Evolutionary conservation across 1,140 invertebrate species (phyloP).

Genomic region (Parasteatoda tepidariorum): DNA sequence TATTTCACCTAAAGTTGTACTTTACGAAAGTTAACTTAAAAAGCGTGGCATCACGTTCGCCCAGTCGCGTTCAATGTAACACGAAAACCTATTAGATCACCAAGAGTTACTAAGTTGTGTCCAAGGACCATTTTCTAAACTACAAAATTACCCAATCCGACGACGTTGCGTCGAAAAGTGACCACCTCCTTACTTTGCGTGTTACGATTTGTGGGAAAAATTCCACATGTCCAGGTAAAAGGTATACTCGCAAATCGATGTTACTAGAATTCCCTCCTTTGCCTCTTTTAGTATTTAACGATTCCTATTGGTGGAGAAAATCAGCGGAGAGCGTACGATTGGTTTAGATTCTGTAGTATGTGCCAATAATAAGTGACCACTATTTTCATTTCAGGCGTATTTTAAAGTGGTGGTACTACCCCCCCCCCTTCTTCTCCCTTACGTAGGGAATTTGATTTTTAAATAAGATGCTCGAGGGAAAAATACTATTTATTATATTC

Average conservation of each 20-base stretch:
- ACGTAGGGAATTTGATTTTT: neutral
- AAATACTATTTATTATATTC: neutral
- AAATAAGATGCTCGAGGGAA: neutral
- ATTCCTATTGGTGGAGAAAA: neutral
- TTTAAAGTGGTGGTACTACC: neutral
- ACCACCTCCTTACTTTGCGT: conserved; percentile 14
- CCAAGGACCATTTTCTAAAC: neutral
- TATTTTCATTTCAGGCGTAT: neutral
- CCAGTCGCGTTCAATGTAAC: neutral
- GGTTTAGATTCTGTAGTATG: neutral
- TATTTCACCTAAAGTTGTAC: too few relatives aligned
- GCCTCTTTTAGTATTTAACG: neutral
- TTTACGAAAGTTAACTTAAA: too few relatives aligned
- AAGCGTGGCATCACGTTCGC: neutral
- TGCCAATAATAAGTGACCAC: conserved; percentile 10
- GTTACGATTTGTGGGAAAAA: conserved; percentile 9
- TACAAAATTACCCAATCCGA: conserved; percentile 29
- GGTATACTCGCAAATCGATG: conserved; percentile 24
- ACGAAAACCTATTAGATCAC: neutral
- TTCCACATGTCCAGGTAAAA: conserved; percentile 6
- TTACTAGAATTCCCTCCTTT: neutral
- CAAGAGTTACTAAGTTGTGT: neutral
- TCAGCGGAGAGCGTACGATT: neutral
- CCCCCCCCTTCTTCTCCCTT: neutral
- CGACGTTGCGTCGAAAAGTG: conserved; percentile 16